phyloP scores from a whole-genome alignment of 1,140 invertebrate species.

The Drosophila arizonae region DNA sequence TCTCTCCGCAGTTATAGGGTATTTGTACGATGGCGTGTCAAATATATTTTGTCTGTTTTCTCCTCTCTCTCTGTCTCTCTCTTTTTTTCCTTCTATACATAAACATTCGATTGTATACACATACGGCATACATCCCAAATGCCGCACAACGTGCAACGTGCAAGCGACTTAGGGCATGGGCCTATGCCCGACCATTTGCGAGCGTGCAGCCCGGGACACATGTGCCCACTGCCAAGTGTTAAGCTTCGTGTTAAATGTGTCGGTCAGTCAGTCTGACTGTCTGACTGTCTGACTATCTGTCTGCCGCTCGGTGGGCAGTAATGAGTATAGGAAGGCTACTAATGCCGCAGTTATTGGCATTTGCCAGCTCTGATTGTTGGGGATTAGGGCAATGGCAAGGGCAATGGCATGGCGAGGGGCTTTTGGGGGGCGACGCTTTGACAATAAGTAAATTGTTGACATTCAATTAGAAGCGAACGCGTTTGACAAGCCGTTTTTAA shows the following conservation, averaged over 20 bases:
- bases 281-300: too few species aligned
- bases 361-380: constrained; percentile 1
- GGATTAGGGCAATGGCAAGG: neutral
- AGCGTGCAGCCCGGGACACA: constrained; percentile 10
- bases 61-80: neutral
- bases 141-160: constrained; percentile 8
- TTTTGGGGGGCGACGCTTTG: constrained; percentile 28
- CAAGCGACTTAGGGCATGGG: constrained; percentile 3
- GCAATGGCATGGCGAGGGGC: neutral
- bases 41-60: neutral
- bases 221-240: constrained; percentile 35
- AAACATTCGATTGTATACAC: constrained; percentile 37
- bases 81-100: neutral
- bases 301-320: neutral
- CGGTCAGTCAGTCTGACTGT: neutral
- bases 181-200: neutral
- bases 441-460: constrained; percentile 55
- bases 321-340: constrained; percentile 7
- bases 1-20: neutral
- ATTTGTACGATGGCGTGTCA: constrained; percentile 20
- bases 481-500: constrained; percentile 55
- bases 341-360: constrained; percentile 12
- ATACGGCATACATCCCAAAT: constrained; percentile 29
- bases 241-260: constrained; percentile 12
- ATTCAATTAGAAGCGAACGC: constrained; percentile 50